Evolutionary conservation across 2,113 vertebrate species (phyloP).

Genomic region (Vidua chalybeata): DNA sequence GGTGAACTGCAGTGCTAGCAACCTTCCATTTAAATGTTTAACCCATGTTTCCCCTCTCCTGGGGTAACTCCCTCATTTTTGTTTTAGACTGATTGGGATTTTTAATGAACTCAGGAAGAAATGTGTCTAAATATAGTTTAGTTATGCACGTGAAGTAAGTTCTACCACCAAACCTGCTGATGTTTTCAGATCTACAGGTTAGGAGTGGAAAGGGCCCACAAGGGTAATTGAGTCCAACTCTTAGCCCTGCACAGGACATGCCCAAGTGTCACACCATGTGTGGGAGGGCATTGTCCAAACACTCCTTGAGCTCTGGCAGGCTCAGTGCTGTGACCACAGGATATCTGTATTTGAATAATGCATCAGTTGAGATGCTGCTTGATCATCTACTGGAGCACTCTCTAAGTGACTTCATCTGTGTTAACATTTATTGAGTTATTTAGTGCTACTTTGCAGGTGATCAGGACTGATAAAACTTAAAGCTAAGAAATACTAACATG

Average conservation of each 20-base stretch:
- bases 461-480: neutral
- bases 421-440: neutral
- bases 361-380: neutral
- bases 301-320: neutral
- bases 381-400: neutral
- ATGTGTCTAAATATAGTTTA: neutral
- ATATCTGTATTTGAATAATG: neutral
- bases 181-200: neutral
- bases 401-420: neutral
- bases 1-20: neutral
- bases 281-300: neutral
- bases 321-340: neutral
- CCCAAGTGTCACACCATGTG: neutral
- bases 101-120: neutral
- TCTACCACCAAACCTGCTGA: neutral
- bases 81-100: neutral
- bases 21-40: neutral
- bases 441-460: neutral
- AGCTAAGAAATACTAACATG: neutral
- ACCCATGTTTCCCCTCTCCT: neutral
- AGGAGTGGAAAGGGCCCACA: neutral
- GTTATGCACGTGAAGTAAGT: neutral
- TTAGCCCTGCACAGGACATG: neutral
- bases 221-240: neutral
- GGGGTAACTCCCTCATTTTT: neutral